These are phyloP conservation scores for Hyposoter didymator DNA, from an alignment of 2,888 invertebrate species.

Conservation along the genomic window DNA sequence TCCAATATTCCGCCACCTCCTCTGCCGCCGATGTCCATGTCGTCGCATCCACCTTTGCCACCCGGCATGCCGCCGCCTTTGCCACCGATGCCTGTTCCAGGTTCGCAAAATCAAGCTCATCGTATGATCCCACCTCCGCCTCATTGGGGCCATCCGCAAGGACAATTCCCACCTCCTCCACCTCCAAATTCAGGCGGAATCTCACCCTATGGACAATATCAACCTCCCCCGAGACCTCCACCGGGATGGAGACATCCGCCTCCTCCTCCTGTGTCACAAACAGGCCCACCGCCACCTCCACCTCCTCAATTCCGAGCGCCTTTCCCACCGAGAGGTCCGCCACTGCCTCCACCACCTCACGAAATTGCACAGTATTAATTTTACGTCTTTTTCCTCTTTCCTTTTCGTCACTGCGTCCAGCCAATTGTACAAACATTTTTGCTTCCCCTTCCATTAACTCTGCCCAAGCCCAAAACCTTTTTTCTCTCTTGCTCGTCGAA, in stretches of 20 bases:
- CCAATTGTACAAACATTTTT: neutral
- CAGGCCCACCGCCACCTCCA: slow-evolving; percentile 86
- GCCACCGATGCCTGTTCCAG: slow-evolving; percentile 85
- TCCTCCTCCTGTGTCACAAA: slow-evolving; percentile 85
- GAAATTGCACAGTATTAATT: slow-evolving; percentile 77
- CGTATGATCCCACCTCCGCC: slow-evolving; percentile 83
- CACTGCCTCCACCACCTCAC: slow-evolving; percentile 88
- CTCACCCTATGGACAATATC: slow-evolving; percentile 81
- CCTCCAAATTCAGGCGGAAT: slow-evolving; percentile 83
- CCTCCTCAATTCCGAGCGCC: slow-evolving; percentile 84
- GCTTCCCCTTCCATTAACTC: neutral
- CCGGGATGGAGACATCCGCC: slow-evolving; percentile 90
- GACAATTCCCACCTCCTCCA: slow-evolving; percentile 86
- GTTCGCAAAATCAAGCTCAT: slow-evolving; percentile 84
- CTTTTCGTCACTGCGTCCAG: neutral
- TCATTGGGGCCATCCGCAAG: slow-evolving; percentile 82
- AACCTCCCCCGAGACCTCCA: slow-evolving; percentile 85
- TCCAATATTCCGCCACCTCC: slow-evolving; percentile 88
- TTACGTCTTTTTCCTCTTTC: neutral
- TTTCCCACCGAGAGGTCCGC: slow-evolving; percentile 89
- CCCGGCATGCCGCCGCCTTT: slow-evolving; percentile 88
- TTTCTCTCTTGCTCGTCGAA: neutral
- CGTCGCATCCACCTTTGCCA: slow-evolving; percentile 86
- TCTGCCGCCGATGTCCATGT: slow-evolving; percentile 86
- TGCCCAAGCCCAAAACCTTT: neutral